These are phyloP conservation scores for Volucella inflata DNA, from an alignment of 2,888 invertebrate species.

Conservation along the genomic window DNA sequence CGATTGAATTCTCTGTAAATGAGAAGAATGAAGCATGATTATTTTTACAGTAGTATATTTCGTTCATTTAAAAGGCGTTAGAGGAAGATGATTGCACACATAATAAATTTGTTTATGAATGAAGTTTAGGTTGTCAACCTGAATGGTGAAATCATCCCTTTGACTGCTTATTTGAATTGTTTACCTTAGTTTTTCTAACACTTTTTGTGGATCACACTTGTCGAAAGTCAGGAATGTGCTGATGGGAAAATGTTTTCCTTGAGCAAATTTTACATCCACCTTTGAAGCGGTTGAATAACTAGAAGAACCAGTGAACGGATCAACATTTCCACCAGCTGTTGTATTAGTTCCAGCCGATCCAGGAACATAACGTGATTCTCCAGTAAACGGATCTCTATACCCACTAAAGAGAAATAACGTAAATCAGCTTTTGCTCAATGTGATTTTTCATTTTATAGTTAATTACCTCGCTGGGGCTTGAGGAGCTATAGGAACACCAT, in stretches of 20 bases:
- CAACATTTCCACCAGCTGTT: conserved; percentile 84
- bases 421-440: background rate
- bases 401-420: conserved; percentile 78
- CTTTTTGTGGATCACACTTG: conserved; percentile 89
- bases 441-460: background rate
- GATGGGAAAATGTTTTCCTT: conserved; percentile 83
- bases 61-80: too few relatives aligned
- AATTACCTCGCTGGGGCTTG: conserved; percentile 76
- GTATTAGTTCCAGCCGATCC: conserved; percentile 81
- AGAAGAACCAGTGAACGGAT: conserved; percentile 89
- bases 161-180: background rate
- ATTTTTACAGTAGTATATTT: background rate
- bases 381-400: conserved; percentile 89
- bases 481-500: conserved; percentile 49
- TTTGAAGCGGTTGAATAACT: conserved; percentile 87
- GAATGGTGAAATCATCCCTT: background rate
- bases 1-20: conserved; percentile 88
- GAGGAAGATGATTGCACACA: too few relatives aligned
- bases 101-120: too few relatives aligned
- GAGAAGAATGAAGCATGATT: background rate
- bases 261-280: conserved; percentile 79
- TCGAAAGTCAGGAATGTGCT: conserved; percentile 88
- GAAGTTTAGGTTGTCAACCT: too few relatives aligned
- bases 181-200: conserved; percentile 88
- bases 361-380: conserved; percentile 88